A percentile compares a stretch with the other conserved stretches of the same genome.
Evolutionary conservation across 2,888 invertebrate species (phyloP).

Genomic region (Stegophylla sp.): DNA sequence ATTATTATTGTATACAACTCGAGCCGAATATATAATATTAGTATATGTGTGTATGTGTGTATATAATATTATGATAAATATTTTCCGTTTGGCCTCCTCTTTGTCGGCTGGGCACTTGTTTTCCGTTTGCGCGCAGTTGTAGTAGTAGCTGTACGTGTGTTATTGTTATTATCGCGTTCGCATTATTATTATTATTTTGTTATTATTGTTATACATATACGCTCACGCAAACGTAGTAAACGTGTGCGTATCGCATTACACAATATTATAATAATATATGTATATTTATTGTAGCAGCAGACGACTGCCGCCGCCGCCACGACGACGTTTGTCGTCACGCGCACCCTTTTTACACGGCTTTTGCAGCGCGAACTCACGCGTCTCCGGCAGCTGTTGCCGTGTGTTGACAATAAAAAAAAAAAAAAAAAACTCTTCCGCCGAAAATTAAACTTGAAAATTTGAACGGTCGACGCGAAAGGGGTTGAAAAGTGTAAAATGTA

Average conservation of each 20-base stretch:
- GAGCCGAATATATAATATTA: background rate
- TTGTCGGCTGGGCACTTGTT: constrained; percentile 45
- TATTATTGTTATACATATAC: background rate
- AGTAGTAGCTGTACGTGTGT: constrained; percentile 9
- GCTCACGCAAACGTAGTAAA: background rate
- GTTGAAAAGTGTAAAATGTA: constrained; percentile 48
- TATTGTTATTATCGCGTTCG: constrained; percentile 37
- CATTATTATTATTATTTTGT: background rate
- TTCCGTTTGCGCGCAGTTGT: background rate
- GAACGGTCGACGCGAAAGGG: constrained; percentile 53
- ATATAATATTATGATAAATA: constrained; percentile 12
- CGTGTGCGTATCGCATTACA: background rate
- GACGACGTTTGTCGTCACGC: constrained; percentile 37
- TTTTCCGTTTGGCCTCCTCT: constrained; percentile 51
- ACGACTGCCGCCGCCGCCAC: constrained; percentile 41
- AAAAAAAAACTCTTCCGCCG: too few relatives aligned
- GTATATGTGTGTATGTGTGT: background rate
- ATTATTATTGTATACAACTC: constrained; percentile 2
- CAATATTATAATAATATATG: background rate
- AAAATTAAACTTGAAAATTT: constrained; percentile 56
- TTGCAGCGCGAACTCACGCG: constrained; percentile 11
- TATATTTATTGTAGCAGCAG: background rate
- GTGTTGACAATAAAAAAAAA: constrained; percentile 12
- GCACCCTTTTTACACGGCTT: constrained; percentile 50
- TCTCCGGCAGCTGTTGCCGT: constrained; percentile 55